phyloP scores from a whole-genome alignment of 2,113 vertebrate species.

The Microcebus griseorufus region DNA sequence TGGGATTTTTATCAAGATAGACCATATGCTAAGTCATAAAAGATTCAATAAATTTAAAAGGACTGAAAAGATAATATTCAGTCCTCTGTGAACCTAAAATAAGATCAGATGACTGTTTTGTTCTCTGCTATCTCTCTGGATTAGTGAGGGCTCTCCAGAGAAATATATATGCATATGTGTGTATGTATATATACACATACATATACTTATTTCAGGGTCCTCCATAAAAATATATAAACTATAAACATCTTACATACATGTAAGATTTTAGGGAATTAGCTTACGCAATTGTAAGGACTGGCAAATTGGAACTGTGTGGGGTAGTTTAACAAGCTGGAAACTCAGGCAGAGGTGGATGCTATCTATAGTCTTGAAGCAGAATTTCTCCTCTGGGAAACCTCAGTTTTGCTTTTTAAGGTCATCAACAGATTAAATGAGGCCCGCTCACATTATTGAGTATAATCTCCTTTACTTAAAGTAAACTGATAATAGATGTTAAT shows the following conservation, averaged over 20 bases:
- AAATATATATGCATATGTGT: background rate
- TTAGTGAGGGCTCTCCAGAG: background rate
- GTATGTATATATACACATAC: background rate
- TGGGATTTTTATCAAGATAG: background rate
- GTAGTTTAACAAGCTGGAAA: background rate
- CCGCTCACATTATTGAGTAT: background rate
- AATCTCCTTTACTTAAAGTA: background rate
- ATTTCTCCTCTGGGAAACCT: background rate
- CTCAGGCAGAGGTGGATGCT: background rate
- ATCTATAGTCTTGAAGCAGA: background rate
- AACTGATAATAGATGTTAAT: background rate
- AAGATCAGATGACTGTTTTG: background rate
- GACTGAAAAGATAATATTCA: background rate
- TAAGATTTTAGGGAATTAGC: background rate
- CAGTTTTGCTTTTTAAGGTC: background rate
- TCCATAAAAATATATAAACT: background rate
- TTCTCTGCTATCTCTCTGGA: background rate
- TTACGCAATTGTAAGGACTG: background rate
- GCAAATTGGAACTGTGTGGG: background rate
- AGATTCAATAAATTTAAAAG: constrained; percentile 11
- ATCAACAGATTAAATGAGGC: background rate
- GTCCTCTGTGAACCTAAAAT: background rate
- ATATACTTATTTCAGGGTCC: background rate
- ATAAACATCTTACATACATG: background rate
- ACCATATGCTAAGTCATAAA: background rate